These are phyloP conservation scores for Hemiprocne comata DNA, from an alignment of 2,113 vertebrate genomes.

Conservation along the genomic window DNA sequence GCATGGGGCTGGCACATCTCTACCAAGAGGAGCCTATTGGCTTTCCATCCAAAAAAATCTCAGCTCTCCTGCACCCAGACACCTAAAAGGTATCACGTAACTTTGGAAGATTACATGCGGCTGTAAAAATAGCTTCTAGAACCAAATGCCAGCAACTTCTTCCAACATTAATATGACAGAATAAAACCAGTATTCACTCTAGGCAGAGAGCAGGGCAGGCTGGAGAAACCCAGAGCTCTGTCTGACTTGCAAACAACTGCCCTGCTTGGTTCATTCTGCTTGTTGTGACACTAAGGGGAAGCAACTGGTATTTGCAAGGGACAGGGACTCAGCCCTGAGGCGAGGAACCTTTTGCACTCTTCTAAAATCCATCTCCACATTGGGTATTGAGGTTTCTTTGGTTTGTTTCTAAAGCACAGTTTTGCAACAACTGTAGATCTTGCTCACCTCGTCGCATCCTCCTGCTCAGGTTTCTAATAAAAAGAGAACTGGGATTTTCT, in stretches of 20 bases:
- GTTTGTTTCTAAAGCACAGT: neutral
- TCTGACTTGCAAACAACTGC: neutral
- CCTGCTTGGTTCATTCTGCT: neutral
- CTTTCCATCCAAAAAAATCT: neutral
- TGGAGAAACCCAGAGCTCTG: neutral
- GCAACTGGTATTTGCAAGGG: neutral
- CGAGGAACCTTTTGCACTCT: neutral
- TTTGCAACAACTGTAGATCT: neutral
- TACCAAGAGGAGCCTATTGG: fast-evolving
- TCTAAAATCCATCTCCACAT: neutral
- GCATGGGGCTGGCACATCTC: neutral
- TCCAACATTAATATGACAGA: neutral
- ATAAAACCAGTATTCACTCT: neutral
- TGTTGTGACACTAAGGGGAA: neutral
- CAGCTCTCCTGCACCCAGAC: neutral
- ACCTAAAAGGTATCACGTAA: neutral
- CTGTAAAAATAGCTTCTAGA: conserved; percentile 40
- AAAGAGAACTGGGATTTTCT: neutral
- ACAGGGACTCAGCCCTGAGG: neutral
- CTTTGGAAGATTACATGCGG: neutral
- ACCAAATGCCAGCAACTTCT: neutral
- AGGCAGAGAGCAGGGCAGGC: neutral
- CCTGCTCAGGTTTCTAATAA: neutral
- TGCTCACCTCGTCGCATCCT: neutral
- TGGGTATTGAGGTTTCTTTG: neutral